Evolutionary conservation across 35 echinoderm and acorn worm species (phyloP).

Genomic region (Holothuria glaberrima): DNA sequence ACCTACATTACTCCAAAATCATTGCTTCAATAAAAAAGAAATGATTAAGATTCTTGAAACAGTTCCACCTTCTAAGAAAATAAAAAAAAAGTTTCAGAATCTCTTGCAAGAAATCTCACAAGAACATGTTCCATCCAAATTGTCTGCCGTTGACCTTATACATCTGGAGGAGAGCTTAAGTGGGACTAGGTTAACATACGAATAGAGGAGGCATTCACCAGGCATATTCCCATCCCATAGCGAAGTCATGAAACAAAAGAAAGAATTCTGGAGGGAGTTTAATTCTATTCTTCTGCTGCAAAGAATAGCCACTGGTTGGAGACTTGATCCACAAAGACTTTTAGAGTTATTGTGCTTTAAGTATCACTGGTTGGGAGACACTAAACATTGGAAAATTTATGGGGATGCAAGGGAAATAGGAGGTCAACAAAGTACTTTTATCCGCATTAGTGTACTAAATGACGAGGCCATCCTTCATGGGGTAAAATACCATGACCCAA

Average conservation of each 20-base stretch:
- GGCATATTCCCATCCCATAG: background rate
- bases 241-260: background rate
- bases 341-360: constrained; percentile 1
- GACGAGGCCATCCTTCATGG: constrained; percentile 37
- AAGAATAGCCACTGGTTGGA: background rate
- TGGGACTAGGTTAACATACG: background rate
- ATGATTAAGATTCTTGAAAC: background rate
- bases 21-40: background rate
- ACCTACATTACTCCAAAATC: background rate
- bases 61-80: background rate
- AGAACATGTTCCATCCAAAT: background rate
- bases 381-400: constrained; percentile 46
- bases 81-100: background rate
- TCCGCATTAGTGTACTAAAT: constrained; percentile 25
- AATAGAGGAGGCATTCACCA: background rate
- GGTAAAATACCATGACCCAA: constrained; percentile 47
- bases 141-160: background rate
- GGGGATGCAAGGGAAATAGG: constrained; percentile 61
- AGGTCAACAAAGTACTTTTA: constrained; percentile 41
- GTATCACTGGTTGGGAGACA: constrained; percentile 40
- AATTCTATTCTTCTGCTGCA: background rate
- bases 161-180: constrained; percentile 23
- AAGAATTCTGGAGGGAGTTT: background rate
- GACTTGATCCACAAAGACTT: background rate
- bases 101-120: background rate